These are phyloP conservation scores for Equus quagga DNA, from an alignment of 2,113 vertebrate genomes.

Conservation along the genomic window DNA sequence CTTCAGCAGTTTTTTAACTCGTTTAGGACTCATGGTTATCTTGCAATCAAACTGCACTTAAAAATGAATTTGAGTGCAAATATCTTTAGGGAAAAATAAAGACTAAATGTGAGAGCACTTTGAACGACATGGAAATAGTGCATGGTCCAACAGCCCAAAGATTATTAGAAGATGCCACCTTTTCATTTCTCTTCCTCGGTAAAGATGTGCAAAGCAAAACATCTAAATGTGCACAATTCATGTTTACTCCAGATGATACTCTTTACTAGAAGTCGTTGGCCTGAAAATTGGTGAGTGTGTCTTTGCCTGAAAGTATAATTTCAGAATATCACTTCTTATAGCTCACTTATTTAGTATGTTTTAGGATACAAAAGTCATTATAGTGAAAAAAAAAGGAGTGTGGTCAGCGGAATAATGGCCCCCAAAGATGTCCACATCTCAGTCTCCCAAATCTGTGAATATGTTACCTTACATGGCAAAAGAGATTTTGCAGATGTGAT, in stretches of 20 bases:
- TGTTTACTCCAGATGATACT: not conserved
- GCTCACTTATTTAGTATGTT: not conserved
- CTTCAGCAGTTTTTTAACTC: constrained; percentile 16
- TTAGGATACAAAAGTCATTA: not conserved
- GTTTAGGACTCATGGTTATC: not conserved
- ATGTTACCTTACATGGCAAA: not conserved
- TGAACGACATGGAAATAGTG: not conserved
- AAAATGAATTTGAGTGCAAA: constrained; percentile 40
- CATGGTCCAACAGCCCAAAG: not conserved
- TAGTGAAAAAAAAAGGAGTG: not conserved
- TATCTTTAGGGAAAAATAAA: constrained; percentile 15
- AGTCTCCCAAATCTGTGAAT: not conserved
- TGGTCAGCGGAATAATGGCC: not conserved
- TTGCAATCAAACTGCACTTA: constrained; percentile 8
- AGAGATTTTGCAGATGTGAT: not conserved
- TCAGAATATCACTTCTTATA: constrained; percentile 2
- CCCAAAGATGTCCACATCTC: not conserved
- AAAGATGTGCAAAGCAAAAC: not conserved
- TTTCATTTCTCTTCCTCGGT: not conserved
- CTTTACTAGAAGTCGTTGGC: not conserved
- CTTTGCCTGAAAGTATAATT: constrained; percentile 22
- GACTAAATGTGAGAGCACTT: not conserved
- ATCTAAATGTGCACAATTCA: not conserved
- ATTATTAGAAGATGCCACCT: not conserved
- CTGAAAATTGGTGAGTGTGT: not conserved